Evolutionary conservation across 2,797 vertebrate species (phyloP).

Genomic region (Amblyraja radiata): DNA sequence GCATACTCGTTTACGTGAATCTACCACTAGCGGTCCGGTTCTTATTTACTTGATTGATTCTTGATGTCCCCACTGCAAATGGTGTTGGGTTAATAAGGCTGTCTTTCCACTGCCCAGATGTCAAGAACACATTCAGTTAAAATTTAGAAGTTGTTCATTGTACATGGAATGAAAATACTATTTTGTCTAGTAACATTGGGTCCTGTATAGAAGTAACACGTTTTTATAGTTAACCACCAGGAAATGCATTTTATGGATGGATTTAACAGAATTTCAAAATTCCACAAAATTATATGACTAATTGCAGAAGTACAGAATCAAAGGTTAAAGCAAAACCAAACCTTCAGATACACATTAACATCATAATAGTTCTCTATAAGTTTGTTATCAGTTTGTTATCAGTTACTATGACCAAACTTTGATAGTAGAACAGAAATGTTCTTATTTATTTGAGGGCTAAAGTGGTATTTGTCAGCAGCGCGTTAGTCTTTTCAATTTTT

Average conservation of each 20-base stretch:
- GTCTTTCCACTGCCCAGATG: neutral
- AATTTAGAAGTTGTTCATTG: neutral
- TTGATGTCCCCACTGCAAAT: neutral
- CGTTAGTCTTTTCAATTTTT: too few species aligned
- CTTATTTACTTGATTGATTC: too few species aligned
- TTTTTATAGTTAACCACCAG: neutral
- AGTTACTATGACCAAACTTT: constrained; percentile 13
- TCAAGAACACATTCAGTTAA: neutral
- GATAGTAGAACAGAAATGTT: neutral
- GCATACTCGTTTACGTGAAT: too few species aligned
- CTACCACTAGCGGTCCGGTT: too few species aligned
- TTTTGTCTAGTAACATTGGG: neutral
- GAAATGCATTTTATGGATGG: neutral
- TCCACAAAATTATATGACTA: neutral
- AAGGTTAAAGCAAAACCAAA: constrained; percentile 19
- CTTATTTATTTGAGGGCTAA: neutral
- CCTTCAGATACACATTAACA: constrained; percentile 1
- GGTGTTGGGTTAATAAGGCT: neutral
- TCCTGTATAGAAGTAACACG: neutral
- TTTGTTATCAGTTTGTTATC: neutral
- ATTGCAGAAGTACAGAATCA: neutral
- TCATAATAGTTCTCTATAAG: neutral
- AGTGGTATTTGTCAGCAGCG: too few species aligned
- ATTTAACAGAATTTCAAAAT: neutral
- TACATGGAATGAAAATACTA: neutral